These are phyloP conservation scores for Sebastes cheni DNA, from an alignment of 2,797 vertebrate species.

Conservation along the genomic window DNA sequence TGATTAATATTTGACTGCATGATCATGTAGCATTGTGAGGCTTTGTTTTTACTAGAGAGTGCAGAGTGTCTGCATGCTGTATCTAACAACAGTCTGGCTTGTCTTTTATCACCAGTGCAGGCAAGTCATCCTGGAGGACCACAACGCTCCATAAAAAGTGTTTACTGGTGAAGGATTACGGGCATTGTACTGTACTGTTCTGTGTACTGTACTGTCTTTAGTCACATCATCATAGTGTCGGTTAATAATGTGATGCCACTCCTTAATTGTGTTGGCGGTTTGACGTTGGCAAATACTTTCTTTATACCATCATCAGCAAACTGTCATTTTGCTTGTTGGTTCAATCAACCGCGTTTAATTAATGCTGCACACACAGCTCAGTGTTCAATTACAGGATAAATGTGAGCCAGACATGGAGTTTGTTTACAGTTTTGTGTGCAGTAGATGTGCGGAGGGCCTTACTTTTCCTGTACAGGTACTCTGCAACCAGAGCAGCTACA, in stretches of 20 bases:
- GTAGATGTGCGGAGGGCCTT: conserved; percentile 65
- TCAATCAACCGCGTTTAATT: background rate
- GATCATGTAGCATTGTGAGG: conserved; percentile 14
- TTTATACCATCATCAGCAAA: background rate
- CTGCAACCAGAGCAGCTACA: conserved; percentile 92
- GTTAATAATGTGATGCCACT: too few species aligned
- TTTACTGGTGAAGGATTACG: background rate
- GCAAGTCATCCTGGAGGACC: background rate
- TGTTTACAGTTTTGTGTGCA: background rate
- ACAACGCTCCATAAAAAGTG: background rate
- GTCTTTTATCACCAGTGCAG: background rate
- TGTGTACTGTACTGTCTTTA: background rate
- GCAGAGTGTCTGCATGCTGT: background rate
- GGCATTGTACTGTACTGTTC: background rate
- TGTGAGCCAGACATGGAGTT: too few species aligned
- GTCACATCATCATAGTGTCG: background rate
- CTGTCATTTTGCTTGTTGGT: background rate
- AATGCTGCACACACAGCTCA: background rate
- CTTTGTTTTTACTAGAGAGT: background rate
- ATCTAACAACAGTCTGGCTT: background rate
- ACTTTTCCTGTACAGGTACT: conserved; percentile 97
- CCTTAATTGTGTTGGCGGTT: background rate
- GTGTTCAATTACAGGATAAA: background rate
- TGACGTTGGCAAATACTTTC: background rate
- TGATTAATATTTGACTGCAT: background rate